Percentiles rank a stretch among this genome's conserved stretches.
Evolutionary conservation across 2,113 vertebrate genomes (phyloP).

Genomic region (Hypomesus transpacificus): DNA sequence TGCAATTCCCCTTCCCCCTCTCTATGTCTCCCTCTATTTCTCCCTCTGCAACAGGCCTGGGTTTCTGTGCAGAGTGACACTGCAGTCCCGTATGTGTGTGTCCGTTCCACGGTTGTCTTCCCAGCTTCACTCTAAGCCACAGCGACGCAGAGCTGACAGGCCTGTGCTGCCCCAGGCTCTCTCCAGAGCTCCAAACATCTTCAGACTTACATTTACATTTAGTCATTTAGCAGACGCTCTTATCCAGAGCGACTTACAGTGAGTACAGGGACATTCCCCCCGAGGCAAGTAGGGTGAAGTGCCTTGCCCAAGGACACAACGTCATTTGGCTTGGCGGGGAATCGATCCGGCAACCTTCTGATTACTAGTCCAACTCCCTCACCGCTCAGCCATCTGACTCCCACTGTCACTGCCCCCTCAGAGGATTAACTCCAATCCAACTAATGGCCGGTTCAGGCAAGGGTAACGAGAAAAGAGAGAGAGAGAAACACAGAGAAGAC

Average conservation of each 20-base stretch:
- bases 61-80: not conserved
- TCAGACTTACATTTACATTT: too few species aligned
- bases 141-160: not conserved
- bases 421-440: not conserved
- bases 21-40: not conserved
- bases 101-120: not conserved
- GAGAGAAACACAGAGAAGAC: not conserved
- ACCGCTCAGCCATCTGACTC: too few species aligned
- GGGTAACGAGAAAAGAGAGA: not conserved
- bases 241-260: too few species aligned
- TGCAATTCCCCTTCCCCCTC: too few species aligned
- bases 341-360: too few species aligned
- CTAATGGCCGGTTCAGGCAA: not conserved
- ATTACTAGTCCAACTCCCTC: too few species aligned
- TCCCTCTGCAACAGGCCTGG: not conserved
- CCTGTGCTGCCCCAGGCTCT: not conserved
- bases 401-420: not conserved
- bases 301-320: too few species aligned
- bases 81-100: not conserved
- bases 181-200: not conserved
- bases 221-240: too few species aligned
- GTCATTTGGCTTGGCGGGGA: too few species aligned
- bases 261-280: too few species aligned
- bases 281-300: too few species aligned
- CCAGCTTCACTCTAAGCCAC: not conserved